These are phyloP conservation scores for Pseudomyrmex pallidus DNA, from an alignment of 1,140 invertebrate genomes.

Conservation along the genomic window DNA sequence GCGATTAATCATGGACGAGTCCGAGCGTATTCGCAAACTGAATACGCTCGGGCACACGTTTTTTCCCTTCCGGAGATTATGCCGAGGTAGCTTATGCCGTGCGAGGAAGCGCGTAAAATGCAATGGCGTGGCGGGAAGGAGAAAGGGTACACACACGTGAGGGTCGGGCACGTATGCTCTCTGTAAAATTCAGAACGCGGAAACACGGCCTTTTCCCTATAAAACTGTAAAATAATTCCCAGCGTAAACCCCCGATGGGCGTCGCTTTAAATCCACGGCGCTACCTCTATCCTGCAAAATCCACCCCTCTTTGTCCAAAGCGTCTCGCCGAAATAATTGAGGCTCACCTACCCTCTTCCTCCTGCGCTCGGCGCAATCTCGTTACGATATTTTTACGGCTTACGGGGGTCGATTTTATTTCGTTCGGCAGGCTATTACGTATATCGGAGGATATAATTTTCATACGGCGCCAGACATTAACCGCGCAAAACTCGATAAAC, in stretches of 20 bases:
- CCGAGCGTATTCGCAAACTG: not conserved
- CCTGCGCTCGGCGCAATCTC: constrained; percentile 63
- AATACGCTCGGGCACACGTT: constrained; percentile 7
- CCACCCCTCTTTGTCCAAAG: not conserved
- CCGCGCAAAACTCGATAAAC: constrained; percentile 20
- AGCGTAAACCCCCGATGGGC: constrained; percentile 47
- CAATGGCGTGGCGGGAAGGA: constrained; percentile 18
- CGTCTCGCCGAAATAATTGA: constrained; percentile 68
- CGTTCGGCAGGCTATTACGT: constrained; percentile 63
- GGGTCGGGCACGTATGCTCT: constrained; percentile 26
- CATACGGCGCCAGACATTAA: constrained; percentile 13
- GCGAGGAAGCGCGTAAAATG: constrained; percentile 54
- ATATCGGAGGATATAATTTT: constrained; percentile 54
- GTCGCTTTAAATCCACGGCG: constrained; percentile 66
- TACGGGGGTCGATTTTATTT: constrained; percentile 66
- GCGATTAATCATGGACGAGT: constrained; percentile 39
- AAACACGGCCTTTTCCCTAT: constrained; percentile 61
- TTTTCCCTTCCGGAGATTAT: constrained; percentile 47
- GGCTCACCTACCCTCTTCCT: constrained; percentile 25
- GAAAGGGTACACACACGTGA: not conserved
- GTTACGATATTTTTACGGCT: constrained; percentile 70
- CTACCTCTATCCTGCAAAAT: constrained; percentile 35
- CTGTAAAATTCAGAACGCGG: constrained; percentile 69
- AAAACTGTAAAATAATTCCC: constrained; percentile 72
- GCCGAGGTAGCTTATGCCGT: constrained; percentile 30